phyloP scores from a whole-genome alignment of 1,140 invertebrate genomes.

The Oryctes rhinoceros region DNA sequence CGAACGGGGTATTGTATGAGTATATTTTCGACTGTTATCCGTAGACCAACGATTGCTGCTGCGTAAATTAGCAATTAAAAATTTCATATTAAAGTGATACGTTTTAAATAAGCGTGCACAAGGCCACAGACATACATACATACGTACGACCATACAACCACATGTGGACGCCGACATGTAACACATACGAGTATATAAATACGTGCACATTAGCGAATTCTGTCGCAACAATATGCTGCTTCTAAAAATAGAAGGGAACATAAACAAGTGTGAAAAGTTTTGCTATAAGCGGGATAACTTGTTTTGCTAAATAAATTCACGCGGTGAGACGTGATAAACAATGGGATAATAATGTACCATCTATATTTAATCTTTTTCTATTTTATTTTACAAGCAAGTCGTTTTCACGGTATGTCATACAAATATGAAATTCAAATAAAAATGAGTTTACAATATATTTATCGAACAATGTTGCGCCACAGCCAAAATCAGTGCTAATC shows the following conservation, averaged over 20 bases:
- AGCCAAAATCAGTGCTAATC: no score
- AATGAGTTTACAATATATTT: no score
- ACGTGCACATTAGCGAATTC: conserved; percentile 18
- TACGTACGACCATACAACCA: neutral
- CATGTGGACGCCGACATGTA: neutral
- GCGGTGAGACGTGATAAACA: neutral
- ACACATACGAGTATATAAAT: neutral
- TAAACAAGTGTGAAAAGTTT: conserved; percentile 8
- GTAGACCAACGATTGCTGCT: neutral
- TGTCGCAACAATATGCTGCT: conserved; percentile 10
- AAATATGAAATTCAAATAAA: no score
- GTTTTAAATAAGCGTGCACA: conserved; percentile 5
- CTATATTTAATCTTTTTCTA: neutral
- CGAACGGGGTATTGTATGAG: neutral
- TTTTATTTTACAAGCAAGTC: neutral
- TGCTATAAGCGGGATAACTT: neutral
- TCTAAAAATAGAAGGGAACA: conserved; percentile 2
- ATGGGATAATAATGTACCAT: neutral
- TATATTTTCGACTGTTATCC: neutral
- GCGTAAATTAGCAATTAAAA: conserved; percentile 19
- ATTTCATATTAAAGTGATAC: conserved; percentile 19
- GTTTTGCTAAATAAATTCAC: conserved; percentile 8
- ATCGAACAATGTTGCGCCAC: no score
- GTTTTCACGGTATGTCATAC: no score
- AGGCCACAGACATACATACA: neutral